These are phyloP conservation scores for Sphinx pinastri DNA, from an alignment of 2,888 invertebrate species.

Conservation along the genomic window DNA sequence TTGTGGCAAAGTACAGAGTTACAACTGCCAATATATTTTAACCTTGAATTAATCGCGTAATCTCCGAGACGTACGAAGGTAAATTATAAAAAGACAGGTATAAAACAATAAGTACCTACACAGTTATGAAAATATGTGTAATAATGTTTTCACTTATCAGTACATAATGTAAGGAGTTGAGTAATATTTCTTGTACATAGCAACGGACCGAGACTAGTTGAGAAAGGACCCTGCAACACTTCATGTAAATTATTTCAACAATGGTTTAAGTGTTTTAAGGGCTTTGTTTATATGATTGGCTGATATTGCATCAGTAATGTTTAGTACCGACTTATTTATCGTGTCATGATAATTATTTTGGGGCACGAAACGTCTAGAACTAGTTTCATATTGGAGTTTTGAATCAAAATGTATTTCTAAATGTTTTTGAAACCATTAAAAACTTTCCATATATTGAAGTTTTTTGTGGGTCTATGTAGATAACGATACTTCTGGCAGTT, in stretches of 20 bases:
- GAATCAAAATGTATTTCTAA: no score
- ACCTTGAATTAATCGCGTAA: conserved; percentile 3
- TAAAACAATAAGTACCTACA: not conserved
- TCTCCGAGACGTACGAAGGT: not conserved
- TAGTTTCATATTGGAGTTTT: no score
- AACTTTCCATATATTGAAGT: no score
- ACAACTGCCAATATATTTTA: not conserved
- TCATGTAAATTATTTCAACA: conserved; percentile 21
- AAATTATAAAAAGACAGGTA: not conserved
- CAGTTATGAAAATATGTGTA: conserved; percentile 4
- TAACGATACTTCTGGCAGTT: no score
- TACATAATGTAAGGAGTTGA: conserved; percentile 2
- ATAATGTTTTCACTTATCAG: conserved; percentile 15
- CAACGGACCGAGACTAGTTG: conserved; percentile 19
- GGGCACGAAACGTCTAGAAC: no score
- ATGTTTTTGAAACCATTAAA: no score
- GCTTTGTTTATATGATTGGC: not conserved
- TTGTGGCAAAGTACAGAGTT: not conserved
- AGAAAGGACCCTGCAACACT: conserved; percentile 18
- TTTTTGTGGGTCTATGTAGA: no score
- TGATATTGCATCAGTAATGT: no score
- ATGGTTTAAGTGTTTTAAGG: conserved; percentile 2
- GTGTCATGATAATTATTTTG: no score
- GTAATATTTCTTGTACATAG: conserved; percentile 18
- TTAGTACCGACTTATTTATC: no score